Base-by-base conservation (phyloP, 2,888 invertebrate species). In the Bruchidius siliquastri region DNA sequence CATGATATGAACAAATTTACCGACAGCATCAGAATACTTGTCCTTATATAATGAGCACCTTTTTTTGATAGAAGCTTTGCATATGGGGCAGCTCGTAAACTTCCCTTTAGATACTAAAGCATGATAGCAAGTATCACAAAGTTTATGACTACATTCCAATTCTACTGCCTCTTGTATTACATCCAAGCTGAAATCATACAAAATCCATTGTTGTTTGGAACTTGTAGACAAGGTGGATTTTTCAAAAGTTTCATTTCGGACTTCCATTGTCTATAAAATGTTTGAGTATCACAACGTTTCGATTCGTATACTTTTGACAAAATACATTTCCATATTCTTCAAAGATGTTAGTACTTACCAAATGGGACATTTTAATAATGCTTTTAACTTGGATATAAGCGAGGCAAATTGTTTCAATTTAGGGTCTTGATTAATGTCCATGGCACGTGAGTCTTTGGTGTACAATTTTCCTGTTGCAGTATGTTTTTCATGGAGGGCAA, bases 71-170 rank as follows among this genome's bases (percentile, higher is more conserved):
- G 71, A 18, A 13, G 21, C 66, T 67, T 77, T 77, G 22, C 77
- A 77, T 10, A 76, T 21, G 4, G 77, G 77, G 68, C 77, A 77
- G 18, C 22, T 21, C 10, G 13, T 22, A 69, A 74, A 69, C 22
- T 76, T 76, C 20, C 70, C 8, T 0, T 68, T 73, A 4, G 72
- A 74, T 73, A 74, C 75, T 69, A 75, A 71, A 21, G 72, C 22
- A 20, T 18, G 21, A 32, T 73, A 73, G 69, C 77, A 77, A 67
- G 30, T 68, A 4, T n/a, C 20, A 66, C 77, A 77, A 68, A 75
- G 74, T 70, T 71, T 74, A 68, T 77, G 77, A n/a, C 74, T 73
- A 71, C 77, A 77, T 13, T 74, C 73, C 22, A 77, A 70, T 68
- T 76, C 74, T 0, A 71, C 73, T 32, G 71, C 21, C 49, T 76